Conservation (phyloP, 1,140 invertebrate species). For the Drosophila nannoptera region DNA sequence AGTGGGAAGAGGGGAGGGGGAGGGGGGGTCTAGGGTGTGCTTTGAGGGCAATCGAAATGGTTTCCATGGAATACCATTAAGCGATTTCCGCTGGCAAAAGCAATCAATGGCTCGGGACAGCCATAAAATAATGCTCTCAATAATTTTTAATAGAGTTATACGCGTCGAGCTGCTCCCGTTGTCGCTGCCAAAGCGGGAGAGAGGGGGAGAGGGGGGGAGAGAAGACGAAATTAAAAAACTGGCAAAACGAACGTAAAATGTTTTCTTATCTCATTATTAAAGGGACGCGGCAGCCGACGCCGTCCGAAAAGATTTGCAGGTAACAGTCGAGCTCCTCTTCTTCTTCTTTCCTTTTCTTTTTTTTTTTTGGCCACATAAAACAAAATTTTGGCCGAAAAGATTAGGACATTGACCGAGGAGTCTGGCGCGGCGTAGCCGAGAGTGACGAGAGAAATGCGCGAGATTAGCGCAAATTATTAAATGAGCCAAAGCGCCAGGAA, state of each 20-base stretch:
- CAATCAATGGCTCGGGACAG: slow-evolving; percentile 28
- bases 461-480: slow-evolving; percentile 55
- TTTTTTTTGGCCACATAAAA: slow-evolving; percentile 46
- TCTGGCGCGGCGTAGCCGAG: slow-evolving; percentile 16
- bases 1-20: too few relatives aligned
- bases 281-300: slow-evolving; percentile 44
- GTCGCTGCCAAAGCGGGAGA: slow-evolving; percentile 9
- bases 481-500: slow-evolving; percentile 42
- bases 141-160: slow-evolving; percentile 68
- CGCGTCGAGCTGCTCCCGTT: slow-evolving; percentile 29
- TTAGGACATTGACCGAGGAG: slow-evolving; percentile 49
- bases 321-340: slow-evolving; percentile 24
- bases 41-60: slow-evolving; percentile 11
- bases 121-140: slow-evolving; percentile 46
- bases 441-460: slow-evolving; percentile 7
- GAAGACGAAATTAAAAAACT: not conserved
- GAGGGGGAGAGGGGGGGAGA: not conserved
- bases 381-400: slow-evolving; percentile 40
- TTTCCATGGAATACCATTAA: slow-evolving; percentile 45
- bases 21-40: not conserved
- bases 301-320: slow-evolving; percentile 29
- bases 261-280: slow-evolving; percentile 70
- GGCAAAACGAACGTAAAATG: slow-evolving; percentile 49
- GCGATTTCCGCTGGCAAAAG: slow-evolving; percentile 41
- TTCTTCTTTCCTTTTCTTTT: too few relatives aligned